Base-by-base conservation (phyloP, 2,113 vertebrate species). In the Notarius quadriscutis region DNA sequence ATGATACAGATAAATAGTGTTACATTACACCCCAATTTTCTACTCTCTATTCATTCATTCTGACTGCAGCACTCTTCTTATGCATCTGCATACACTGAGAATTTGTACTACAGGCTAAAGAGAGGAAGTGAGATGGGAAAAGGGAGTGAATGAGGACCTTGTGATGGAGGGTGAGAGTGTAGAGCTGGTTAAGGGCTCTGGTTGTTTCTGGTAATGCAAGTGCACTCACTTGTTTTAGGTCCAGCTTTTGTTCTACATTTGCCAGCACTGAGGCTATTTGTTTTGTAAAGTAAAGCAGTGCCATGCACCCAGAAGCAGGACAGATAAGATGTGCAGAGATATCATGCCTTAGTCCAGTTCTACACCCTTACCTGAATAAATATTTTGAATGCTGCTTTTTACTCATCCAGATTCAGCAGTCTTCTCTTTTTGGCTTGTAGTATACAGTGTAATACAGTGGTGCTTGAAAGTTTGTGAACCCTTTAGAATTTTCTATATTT, bases 211-310 rank as follows among this genome's bases (percentile, higher is more conserved):
- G 94, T 95, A 94, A 95, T 96, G 94, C 65, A 90, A 92, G 93
- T 94, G 91, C 41, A 41, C 41, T 41, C 95, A 93, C 92, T 93
- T 92, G 93, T 92, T n/a, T 48, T 89, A 81, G 91, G 91, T 91
- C 77, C 51, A 90, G 92, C 85, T 92, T 93, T 94, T 86, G 27
- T 90, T 94, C 93, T 96, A 93, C 92, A 93, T 90, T 94, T 94
- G 92, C 91, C 93, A 91, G 93, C 93, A 93, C 91, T 86, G 87
- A 93, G 92, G 84, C 57, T 93, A 92, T 95, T 96, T 96, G 93
- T 94, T 95, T 95, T 94, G 91, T 92, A 95, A 93, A 95, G 94
- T 93, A 93, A 93, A 93, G 90, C 85, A 81, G 88, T 88, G 85
- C 90, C 87, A 82, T 87, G 92, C 91, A 89, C 89, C 82, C 80